A percentile compares a stretch with the other conserved stretches of the same genome.
Evolutionary conservation across 2,113 vertebrate species (phyloP).

Genomic region (Macquaria ambigua): DNA sequence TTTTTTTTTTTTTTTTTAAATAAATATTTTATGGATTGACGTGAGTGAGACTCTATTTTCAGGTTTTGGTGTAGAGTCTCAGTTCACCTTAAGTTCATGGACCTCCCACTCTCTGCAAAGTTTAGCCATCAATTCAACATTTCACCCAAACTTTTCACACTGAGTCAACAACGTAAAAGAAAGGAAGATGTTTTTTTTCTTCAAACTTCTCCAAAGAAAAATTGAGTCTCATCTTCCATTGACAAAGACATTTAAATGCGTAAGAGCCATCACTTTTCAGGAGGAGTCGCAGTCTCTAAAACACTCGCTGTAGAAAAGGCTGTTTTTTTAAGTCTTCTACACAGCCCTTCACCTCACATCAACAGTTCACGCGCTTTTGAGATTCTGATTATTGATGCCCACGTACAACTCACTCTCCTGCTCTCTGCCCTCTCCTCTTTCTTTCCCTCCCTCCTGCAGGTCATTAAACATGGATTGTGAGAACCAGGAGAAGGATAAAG

Average conservation of each 20-base stretch:
- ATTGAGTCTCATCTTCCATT: not conserved
- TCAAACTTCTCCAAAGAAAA: not conserved
- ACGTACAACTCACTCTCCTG: not conserved
- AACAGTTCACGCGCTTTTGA: not conserved
- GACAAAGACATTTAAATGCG: not conserved
- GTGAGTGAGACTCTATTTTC: not conserved
- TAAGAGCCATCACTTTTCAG: not conserved
- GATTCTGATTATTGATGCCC: not conserved
- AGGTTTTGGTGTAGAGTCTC: not conserved
- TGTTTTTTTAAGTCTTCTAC: not conserved
- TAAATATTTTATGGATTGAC: not conserved
- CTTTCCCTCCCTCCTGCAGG: conserved; percentile 78
- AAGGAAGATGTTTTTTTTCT: not conserved
- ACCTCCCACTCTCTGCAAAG: not conserved
- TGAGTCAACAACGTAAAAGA: not conserved
- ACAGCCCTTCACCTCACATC: not conserved
- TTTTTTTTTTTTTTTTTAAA: too few relatives aligned
- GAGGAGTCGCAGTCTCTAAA: not conserved
- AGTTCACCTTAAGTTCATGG: not conserved
- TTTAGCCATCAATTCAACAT: not conserved
- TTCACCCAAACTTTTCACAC: not conserved
- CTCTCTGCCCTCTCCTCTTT: not conserved
- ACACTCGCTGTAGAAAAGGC: not conserved
- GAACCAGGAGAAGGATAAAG: conserved; percentile 99
- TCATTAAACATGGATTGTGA: conserved; percentile 99